Percentiles rank a stretch among this genome's conserved stretches.
Conservation (phyloP, 1,140 invertebrate genomes). For the Bemisia tabaci region DNA sequence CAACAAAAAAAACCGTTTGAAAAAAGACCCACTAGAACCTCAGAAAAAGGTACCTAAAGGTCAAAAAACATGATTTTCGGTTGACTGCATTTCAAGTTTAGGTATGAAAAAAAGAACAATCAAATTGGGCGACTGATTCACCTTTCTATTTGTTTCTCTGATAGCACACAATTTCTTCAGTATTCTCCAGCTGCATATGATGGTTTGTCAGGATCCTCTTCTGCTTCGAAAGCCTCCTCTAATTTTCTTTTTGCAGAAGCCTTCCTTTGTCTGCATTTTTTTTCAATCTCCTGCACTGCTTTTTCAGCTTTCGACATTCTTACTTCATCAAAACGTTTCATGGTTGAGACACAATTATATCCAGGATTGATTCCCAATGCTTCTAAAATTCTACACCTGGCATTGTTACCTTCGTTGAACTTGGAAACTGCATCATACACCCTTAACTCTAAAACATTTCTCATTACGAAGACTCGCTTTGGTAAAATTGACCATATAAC, state of each 20-base stretch:
- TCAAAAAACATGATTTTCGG: too few relatives aligned
- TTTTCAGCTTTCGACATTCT: slow-evolving; percentile 5
- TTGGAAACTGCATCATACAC: not conserved
- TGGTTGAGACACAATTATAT: not conserved
- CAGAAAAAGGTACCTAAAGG: too few relatives aligned
- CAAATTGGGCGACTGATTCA: too few relatives aligned
- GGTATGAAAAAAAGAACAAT: too few relatives aligned
- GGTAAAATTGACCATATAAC: not conserved
- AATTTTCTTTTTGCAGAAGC: not conserved
- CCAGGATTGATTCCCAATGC: slow-evolving; percentile 1
- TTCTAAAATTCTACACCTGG: slow-evolving; percentile 1
- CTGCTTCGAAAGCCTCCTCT: not conserved
- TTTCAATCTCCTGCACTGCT: not conserved
- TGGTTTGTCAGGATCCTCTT: slow-evolving; percentile 2
- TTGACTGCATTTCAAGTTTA: too few relatives aligned
- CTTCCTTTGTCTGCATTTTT: slow-evolving; percentile 3
- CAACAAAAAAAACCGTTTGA: too few relatives aligned
- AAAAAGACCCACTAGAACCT: too few relatives aligned
- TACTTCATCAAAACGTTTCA: slow-evolving; percentile 3
- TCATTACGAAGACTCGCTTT: slow-evolving; percentile 1
- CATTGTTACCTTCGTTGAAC: not conserved
- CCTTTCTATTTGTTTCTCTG: too few relatives aligned
- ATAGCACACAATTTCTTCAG: too few relatives aligned
- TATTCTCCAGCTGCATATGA: not conserved
- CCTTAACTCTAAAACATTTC: not conserved